Evolutionary conservation across 1,140 invertebrate species (phyloP), one percentile per base, ranked within the genome.

Genomic region (Aleiodes sp.): DNA sequence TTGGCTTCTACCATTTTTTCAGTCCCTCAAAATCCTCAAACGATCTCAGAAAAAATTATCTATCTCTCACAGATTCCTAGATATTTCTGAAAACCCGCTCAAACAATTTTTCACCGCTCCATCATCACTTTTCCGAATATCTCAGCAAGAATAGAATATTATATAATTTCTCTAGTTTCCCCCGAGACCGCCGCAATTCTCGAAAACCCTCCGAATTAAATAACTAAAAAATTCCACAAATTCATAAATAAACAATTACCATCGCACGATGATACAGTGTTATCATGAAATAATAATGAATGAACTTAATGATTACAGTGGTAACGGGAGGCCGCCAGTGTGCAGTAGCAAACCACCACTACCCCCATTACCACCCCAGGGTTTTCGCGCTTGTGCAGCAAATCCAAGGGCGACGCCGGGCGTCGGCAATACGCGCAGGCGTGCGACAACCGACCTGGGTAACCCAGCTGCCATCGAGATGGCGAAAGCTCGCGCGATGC

Each of bases 401-500:
- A 71, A 70, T 67, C 63, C 71, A 70, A 61, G 71, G 46, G 83
- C 80, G 80, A 80, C 84, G 77, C 70, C 62, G 33, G 73, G 73
- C 67, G 71, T 75, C 73, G 75, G 76, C 21, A 52, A 61, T 63
- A 31, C 83, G 84, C 84, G 84, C 83, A 83, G 84, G 83, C 84
- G 84, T 82, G 84, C 84, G 57, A 74, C 80, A 59, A 84, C 84
- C 70, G 85, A 85, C 76, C 82, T 86, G 74, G 83, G 83, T 70
- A 85, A 81, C 81, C 82, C 84, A 78, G 78, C 79, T 73, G 81
- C 80, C 74, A 84, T 86, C 81, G 82, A 84, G 81, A 86, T 86
- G 83, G 84, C 83, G 80, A 85, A 84, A 74, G 82, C 83, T 77
- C 83, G 84, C 73, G 77, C 83, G 80, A 85, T 85, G 84, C 84